Conservation (phyloP, 2,888 invertebrate species). For the Epsilonema sp. region DNA sequence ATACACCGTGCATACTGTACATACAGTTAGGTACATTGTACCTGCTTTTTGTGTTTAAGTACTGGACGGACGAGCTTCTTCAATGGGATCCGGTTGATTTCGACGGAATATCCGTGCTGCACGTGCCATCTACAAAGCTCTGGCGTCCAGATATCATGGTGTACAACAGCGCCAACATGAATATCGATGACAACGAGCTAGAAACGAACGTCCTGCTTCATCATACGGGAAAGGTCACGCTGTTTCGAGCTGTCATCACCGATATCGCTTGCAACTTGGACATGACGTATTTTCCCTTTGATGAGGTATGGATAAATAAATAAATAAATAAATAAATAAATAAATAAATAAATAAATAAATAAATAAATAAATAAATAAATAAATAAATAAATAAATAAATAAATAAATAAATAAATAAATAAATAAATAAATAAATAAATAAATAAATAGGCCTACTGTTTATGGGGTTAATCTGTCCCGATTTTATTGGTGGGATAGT, state of each 20-base stretch:
- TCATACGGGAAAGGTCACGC: too few relatives aligned
- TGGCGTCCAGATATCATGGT: constrained; percentile 25
- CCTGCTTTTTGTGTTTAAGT: constrained; percentile 10
- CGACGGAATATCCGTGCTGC: constrained; percentile 19
- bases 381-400: not conserved
- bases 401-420: too few relatives aligned
- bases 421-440: too few relatives aligned
- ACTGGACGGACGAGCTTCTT: constrained; percentile 20
- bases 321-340: not conserved
- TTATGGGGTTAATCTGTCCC: too few relatives aligned
- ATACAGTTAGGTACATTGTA: not conserved
- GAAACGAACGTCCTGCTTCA: too few relatives aligned
- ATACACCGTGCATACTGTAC: too few relatives aligned
- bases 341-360: not conserved
- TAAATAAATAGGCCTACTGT: too few relatives aligned
- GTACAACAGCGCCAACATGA: too few relatives aligned
- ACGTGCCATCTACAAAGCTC: constrained; percentile 21
- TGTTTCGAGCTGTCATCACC: too few relatives aligned
- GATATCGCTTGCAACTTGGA: too few relatives aligned
- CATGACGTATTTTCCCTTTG: not conserved
- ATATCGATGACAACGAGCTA: too few relatives aligned
- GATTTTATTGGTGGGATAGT: too few relatives aligned
- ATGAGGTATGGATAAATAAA: not conserved
- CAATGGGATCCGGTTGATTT: constrained; percentile 21
- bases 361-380: not conserved